Percentiles rank a stretch among this genome's conserved stretches.
Conservation (phyloP, 2,888 invertebrate genomes). For the Oligia strigilis region DNA sequence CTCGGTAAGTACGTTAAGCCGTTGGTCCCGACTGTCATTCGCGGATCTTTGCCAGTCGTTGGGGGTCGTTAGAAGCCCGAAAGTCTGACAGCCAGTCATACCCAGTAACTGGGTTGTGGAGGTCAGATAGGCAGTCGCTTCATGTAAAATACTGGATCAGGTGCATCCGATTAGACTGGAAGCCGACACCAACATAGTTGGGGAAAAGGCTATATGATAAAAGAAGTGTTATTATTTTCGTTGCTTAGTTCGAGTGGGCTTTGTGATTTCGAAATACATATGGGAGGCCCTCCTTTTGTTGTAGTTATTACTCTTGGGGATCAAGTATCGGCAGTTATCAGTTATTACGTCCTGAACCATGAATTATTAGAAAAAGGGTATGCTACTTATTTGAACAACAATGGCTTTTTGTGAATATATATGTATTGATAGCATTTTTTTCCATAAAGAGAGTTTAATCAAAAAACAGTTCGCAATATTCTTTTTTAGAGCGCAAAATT, state of each 20-base stretch:
- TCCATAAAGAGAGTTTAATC: slow-evolving; percentile 31
- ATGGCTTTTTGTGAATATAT: slow-evolving; percentile 38
- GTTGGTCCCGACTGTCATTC: too few relatives aligned
- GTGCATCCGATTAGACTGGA: neutral
- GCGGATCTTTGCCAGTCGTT: too few relatives aligned
- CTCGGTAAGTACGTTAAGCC: too few relatives aligned
- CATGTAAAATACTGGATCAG: too few relatives aligned
- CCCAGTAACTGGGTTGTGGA: too few relatives aligned
- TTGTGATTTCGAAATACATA: slow-evolving; percentile 60
- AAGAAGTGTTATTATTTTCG: slow-evolving; percentile 62
- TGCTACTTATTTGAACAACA: slow-evolving; percentile 38
- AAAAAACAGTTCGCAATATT: slow-evolving; percentile 22
- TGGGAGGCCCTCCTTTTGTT: slow-evolving; percentile 54
- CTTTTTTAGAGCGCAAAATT: neutral
- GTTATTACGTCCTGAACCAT: slow-evolving; percentile 50
- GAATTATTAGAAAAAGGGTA: slow-evolving; percentile 48
- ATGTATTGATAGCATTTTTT: slow-evolving; percentile 21
- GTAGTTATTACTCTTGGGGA: slow-evolving; percentile 60
- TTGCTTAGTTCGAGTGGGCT: slow-evolving; percentile 62
- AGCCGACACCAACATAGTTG: neutral
- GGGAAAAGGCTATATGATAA: slow-evolving; percentile 34
- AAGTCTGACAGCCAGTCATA: too few relatives aligned
- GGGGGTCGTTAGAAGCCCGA: too few relatives aligned
- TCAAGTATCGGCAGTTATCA: slow-evolving; percentile 61
- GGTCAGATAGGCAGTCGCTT: too few relatives aligned